Evolutionary conservation across 2,797 vertebrate genomes (phyloP).

Genomic region (Neosalanx taihuensis): DNA sequence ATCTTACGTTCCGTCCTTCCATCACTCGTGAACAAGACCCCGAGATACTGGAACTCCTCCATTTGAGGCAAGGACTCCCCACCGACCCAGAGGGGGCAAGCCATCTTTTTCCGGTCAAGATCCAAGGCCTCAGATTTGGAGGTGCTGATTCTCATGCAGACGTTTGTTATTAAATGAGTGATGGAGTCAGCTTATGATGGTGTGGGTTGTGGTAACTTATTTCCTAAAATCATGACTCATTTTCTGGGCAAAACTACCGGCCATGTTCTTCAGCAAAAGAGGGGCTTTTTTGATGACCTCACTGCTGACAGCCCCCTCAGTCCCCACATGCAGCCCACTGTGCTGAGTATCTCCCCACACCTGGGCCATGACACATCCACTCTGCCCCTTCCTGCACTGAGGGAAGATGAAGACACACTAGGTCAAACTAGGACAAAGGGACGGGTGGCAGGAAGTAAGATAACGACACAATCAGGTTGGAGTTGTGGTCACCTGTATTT

Average conservation of each 20-base stretch:
- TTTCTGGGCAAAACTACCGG: conserved; percentile 23
- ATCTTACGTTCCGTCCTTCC: too few species aligned
- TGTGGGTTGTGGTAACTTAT: conserved; percentile 6
- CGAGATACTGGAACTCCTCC: too few species aligned
- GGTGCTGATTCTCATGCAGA: too few species aligned
- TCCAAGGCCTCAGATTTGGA: too few species aligned
- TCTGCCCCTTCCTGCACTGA: too few species aligned
- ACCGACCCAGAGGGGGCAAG: too few species aligned
- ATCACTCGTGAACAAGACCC: too few species aligned
- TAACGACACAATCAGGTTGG: not conserved
- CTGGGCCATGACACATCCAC: not conserved
- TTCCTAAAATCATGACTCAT: conserved; percentile 42
- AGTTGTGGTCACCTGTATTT: too few species aligned
- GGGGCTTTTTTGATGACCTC: conserved; percentile 36
- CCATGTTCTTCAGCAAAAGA: conserved; percentile 30
- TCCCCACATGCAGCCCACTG: conserved; percentile 6
- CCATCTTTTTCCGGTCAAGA: too few species aligned
- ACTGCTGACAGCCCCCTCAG: conserved; percentile 36
- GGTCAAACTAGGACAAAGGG: not conserved
- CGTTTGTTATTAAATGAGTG: not conserved
- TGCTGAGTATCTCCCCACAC: not conserved
- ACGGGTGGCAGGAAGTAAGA: not conserved
- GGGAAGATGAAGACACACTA: too few species aligned
- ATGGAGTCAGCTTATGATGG: conserved; percentile 30
- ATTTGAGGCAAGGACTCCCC: too few species aligned